Percentiles rank a stretch among this genome's conserved stretches.
These are phyloP conservation scores for Aphaenogaster ashmeadi DNA, from an alignment of 1,140 invertebrate genomes.

Conservation along the genomic window DNA sequence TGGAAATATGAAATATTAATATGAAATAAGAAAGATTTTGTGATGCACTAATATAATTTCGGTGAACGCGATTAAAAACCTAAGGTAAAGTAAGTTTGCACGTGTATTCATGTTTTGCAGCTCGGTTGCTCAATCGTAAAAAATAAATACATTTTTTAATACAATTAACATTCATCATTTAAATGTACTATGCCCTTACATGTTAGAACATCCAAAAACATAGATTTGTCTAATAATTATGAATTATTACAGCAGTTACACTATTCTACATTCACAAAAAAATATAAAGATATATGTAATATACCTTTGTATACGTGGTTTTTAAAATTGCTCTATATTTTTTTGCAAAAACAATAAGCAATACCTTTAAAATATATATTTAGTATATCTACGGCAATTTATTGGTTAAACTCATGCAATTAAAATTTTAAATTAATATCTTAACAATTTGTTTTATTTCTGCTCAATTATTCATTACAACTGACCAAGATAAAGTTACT, in stretches of 20 bases:
- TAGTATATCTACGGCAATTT: background rate
- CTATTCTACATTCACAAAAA: background rate
- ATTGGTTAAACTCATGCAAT: conserved; percentile 21
- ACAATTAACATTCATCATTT: conserved; percentile 36
- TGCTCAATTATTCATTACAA: conserved; percentile 39
- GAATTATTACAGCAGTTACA: background rate
- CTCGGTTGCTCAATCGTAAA: conserved; percentile 47
- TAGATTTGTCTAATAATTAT: conserved; percentile 1
- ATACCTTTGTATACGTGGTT: background rate
- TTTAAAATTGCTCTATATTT: conserved; percentile 5
- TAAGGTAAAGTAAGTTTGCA: conserved; percentile 46
- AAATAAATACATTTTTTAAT: conserved; percentile 50
- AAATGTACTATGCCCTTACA: background rate
- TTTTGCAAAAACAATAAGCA: background rate
- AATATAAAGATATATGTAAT: background rate
- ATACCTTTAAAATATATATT: conserved; percentile 13
- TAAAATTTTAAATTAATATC: conserved; percentile 17
- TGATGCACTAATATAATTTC: conserved; percentile 29
- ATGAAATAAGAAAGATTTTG: conserved; percentile 31
- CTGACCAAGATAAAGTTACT: conserved; percentile 23
- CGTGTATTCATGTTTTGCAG: conserved; percentile 36
- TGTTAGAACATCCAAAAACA: background rate
- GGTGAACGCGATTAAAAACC: background rate
- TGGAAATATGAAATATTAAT: background rate
- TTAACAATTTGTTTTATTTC: conserved; percentile 49